phyloP scores from a whole-genome alignment of 2,113 vertebrate species.

The Spheniscus mendiculus region DNA sequence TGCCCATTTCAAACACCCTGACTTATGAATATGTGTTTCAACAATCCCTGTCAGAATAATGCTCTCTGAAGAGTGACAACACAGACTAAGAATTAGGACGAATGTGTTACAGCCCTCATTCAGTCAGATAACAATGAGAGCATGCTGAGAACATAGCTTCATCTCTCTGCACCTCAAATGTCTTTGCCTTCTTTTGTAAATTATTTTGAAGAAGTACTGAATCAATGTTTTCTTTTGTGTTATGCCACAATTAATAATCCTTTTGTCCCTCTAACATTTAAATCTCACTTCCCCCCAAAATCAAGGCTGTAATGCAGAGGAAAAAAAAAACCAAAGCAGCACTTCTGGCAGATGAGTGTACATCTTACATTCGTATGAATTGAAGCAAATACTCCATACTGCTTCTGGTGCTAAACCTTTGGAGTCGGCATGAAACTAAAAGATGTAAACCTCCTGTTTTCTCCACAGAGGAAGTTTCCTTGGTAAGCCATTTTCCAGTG shows the following conservation, averaged over 20 bases:
- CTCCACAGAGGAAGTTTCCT: not conserved
- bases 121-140: not conserved
- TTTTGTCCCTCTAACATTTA: not conserved
- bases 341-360: not conserved
- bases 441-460: not conserved
- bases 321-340: not conserved
- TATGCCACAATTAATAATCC: not conserved
- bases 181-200: not conserved
- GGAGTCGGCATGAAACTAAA: not conserved
- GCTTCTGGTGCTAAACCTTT: not conserved
- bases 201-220: not conserved
- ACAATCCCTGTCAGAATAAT: not conserved
- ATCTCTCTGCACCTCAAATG: not conserved
- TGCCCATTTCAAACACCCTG: not conserved
- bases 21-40: not conserved
- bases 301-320: not conserved
- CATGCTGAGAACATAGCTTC: not conserved
- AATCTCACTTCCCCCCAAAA: not conserved
- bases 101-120: not conserved
- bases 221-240: not conserved
- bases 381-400: not conserved
- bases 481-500: not conserved
- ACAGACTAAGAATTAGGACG: not conserved
- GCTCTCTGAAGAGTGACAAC: not conserved
- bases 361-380: accelerated